A percentile compares a stretch with the other conserved stretches of the same genome.
Conservation (phyloP, 1,140 invertebrate genomes). For the Gonatopus flavifemur region DNA sequence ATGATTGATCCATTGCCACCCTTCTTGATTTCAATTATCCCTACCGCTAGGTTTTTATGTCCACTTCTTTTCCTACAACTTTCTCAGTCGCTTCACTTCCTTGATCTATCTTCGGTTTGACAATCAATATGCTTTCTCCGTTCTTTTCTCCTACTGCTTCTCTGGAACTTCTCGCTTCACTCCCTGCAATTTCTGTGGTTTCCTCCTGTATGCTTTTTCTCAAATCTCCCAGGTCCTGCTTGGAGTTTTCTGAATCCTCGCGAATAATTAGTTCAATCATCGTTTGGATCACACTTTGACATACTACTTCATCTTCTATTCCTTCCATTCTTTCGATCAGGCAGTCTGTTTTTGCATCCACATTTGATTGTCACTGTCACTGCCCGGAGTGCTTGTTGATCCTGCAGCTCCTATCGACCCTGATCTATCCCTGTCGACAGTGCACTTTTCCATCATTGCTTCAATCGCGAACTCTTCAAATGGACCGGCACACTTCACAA, state of each 20-base stretch:
- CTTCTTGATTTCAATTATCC: slow-evolving; percentile 15
- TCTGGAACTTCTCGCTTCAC: slow-evolving; percentile 19
- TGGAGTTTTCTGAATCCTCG: slow-evolving; percentile 1
- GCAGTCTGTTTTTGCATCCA: slow-evolving; percentile 13
- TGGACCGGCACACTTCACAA: neutral
- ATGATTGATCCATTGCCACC: slow-evolving; percentile 15
- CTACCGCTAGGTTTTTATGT: slow-evolving; percentile 18
- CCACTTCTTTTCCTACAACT: slow-evolving; percentile 11
- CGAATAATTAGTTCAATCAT: slow-evolving; percentile 7
- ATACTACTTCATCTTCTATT: slow-evolving; percentile 9
- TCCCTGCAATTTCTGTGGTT: neutral
- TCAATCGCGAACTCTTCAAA: neutral
- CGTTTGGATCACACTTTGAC: slow-evolving; percentile 7
- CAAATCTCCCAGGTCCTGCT: slow-evolving; percentile 8
- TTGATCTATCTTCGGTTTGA: slow-evolving; percentile 7
- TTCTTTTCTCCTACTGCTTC: slow-evolving; percentile 10
- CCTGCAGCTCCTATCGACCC: slow-evolving; percentile 5
- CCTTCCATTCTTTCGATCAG: slow-evolving; percentile 7
- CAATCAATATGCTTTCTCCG: slow-evolving; percentile 18
- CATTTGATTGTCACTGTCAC: no score
- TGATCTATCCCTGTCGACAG: slow-evolving; percentile 2
- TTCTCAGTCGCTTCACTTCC: slow-evolving; percentile 9
- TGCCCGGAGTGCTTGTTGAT: neutral
- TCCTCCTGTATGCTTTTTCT: slow-evolving; percentile 8
- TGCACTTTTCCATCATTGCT: neutral